These are phyloP conservation scores for Forbesichthys agassizii DNA, from an alignment of 2,113 vertebrate species.

Conservation along the genomic window DNA sequence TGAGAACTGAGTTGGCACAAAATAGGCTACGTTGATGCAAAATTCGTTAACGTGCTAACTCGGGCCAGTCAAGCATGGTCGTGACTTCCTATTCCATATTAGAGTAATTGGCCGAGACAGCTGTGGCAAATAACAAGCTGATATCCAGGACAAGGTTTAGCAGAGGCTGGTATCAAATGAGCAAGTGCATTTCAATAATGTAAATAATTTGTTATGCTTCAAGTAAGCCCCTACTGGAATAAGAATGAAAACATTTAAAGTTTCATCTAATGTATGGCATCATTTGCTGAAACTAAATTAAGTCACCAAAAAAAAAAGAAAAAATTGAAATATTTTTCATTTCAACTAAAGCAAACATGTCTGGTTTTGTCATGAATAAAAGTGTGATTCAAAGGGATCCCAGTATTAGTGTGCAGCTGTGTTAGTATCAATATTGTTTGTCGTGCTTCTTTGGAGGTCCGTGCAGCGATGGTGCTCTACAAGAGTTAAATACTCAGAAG, in stretches of 20 bases:
- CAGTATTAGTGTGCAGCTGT: too few relatives aligned
- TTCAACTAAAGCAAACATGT: neutral
- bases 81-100: conserved; percentile 1
- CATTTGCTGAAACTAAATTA: neutral
- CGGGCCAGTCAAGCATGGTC: conserved; percentile 22
- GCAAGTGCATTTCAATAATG: neutral
- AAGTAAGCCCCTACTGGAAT: too few relatives aligned
- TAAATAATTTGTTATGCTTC: neutral
- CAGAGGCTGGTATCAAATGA: neutral
- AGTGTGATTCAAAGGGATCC: too few relatives aligned
- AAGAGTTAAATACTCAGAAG: too few relatives aligned
- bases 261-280: neutral
- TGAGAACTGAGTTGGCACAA: conserved; percentile 15
- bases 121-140: neutral
- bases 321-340: too few relatives aligned
- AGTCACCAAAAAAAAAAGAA: neutral
- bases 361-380: too few relatives aligned
- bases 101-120: neutral
- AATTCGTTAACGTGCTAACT: conserved; percentile 21
- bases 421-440: too few relatives aligned
- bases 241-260: too few relatives aligned
- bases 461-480: too few relatives aligned
- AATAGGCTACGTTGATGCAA: conserved; percentile 16
- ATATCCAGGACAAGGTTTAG: neutral
- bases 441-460: too few relatives aligned